phyloP scores from a whole-genome alignment of 2,797 vertebrate species.

The Cossypha caffra region DNA sequence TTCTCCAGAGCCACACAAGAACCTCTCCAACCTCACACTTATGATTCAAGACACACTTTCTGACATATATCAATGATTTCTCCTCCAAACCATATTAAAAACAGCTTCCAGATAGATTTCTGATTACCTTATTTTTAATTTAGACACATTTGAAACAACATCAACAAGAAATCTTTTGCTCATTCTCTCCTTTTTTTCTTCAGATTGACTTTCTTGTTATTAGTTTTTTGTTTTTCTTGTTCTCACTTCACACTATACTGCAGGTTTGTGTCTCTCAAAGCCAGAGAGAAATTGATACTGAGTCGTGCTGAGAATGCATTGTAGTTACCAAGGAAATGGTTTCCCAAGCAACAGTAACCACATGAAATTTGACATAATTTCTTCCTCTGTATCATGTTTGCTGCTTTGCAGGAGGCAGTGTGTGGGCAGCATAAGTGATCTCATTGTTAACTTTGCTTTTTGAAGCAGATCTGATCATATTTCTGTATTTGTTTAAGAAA shows the following conservation, averaged over 20 bases:
- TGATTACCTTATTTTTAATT: not conserved
- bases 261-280: constrained; percentile 4
- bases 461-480: not conserved
- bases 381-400: not conserved
- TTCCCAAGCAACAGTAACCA: constrained; percentile 66
- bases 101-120: not conserved
- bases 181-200: not conserved
- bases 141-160: not conserved
- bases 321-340: constrained; percentile 61
- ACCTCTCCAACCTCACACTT: not conserved
- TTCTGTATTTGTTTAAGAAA: not conserved
- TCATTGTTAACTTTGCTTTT: not conserved
- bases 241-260: not conserved
- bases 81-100: not conserved
- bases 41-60: not conserved
- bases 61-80: not conserved
- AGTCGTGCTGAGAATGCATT: constrained; percentile 44
- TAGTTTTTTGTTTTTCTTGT: not conserved
- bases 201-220: not conserved
- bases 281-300: constrained; percentile 23
- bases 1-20: not conserved
- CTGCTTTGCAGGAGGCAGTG: not conserved
- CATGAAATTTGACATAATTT: constrained; percentile 40
- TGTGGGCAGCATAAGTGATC: not conserved
- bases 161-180: not conserved